phyloP scores from a whole-genome alignment of 2,888 invertebrate species.

The Tetragonisca angustula region DNA sequence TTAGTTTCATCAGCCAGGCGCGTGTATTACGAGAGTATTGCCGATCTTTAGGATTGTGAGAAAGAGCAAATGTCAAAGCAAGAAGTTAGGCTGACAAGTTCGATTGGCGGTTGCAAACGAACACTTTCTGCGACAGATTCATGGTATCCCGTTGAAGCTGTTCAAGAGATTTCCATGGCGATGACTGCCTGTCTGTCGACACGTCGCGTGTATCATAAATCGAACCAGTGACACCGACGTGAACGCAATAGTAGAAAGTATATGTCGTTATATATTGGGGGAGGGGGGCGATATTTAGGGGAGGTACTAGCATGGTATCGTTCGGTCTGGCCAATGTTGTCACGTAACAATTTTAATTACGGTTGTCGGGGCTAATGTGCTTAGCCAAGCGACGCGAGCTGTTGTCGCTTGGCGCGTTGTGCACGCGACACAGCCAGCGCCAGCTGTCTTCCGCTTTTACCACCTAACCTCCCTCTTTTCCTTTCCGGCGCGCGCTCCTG shows the following conservation, averaged over 20 bases:
- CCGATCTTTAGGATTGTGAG: no score
- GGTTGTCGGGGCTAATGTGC: constrained; percentile 68
- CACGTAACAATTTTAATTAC: constrained; percentile 74
- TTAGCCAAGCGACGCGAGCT: constrained; percentile 65
- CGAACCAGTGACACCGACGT: constrained; percentile 5
- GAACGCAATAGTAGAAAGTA: constrained; percentile 27
- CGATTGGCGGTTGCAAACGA: no score
- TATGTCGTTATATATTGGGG: constrained; percentile 27
- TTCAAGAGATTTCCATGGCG: constrained; percentile 14
- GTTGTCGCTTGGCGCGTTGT: constrained; percentile 65
- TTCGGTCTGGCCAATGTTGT: constrained; percentile 44
- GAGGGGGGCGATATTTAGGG: constrained; percentile 15
- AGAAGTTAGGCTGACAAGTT: background rate
- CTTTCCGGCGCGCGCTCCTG: constrained; percentile 12
- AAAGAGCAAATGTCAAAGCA: no score
- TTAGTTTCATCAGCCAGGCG: no score
- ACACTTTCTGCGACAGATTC: background rate
- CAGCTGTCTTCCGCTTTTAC: constrained; percentile 68
- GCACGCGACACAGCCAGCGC: constrained; percentile 67
- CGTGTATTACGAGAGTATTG: no score
- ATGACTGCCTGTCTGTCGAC: constrained; percentile 9
- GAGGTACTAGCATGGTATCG: constrained; percentile 41
- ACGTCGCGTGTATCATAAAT: constrained; percentile 42
- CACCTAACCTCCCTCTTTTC: constrained; percentile 37
- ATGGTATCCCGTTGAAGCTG: background rate